Base-by-base conservation (phyloP, 2,113 vertebrate genomes). In the Uria lomvia region DNA sequence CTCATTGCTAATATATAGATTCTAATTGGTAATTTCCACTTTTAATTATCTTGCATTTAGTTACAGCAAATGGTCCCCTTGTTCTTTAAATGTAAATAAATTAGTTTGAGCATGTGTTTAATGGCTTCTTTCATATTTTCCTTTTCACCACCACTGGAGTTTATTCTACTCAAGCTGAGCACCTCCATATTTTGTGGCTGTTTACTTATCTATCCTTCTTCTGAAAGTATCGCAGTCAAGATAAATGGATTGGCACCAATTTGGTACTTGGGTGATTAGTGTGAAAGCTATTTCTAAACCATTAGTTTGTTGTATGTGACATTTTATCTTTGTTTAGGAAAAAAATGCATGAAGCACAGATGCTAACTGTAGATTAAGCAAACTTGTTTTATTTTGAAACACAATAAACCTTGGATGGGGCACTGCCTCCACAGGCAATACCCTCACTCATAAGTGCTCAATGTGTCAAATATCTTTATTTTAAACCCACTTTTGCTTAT, bases 31-130 rank as follows among this genome's bases (percentile, higher is more conserved):
- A 40, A 59, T 95, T 80, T 9, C 58, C 79, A 62, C 30, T 92
- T 88, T 86, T 88, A 83, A 74, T 91, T 92, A 32, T 67, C 58
- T 86, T 79, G 34, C 15, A 60, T 75, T 96, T 50, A 92, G 29
- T 92, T 93, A 74, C 53, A 94, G 43, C 47, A 93, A 94, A 94
- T 21, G 11, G 22, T 43, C 6, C 7, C 38, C 15, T 86, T 19
- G 0, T 88, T 87, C 71, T 73, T 95, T 87, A 88, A 87, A 76
- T 60, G 74, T 84, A 91, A 97, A 97, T 92, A 94, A 88, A 87
- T 86, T 27, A 81, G 45, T 42, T 27, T 55, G 42, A 96, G 58
- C 50, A 79, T 96, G n/a, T 95, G 80, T 88, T 96, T 88, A 92
- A 95, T 92, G 71, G 19, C 26, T n/a, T 90, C 50, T 87, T 79